Conservation (phyloP, 2,888 invertebrate genomes). For the Molanna angustata region DNA sequence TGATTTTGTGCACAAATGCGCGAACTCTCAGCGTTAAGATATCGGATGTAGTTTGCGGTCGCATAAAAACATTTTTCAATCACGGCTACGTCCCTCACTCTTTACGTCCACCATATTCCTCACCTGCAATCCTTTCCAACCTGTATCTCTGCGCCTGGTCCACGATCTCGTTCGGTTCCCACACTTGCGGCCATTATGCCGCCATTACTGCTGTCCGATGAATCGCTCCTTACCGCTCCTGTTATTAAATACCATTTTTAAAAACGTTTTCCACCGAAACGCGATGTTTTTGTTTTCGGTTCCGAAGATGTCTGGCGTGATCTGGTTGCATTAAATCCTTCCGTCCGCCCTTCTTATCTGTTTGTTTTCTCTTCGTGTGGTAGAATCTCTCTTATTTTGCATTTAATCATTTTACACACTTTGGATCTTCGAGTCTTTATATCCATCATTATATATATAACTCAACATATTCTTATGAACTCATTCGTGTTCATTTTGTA, state of each 20-base stretch:
- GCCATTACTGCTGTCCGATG: slow-evolving; percentile 27
- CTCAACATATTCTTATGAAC: no score
- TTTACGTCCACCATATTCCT: slow-evolving; percentile 1
- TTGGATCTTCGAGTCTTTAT: no score
- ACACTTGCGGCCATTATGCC: slow-evolving; percentile 30
- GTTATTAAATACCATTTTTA: slow-evolving; percentile 32
- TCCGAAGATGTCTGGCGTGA: slow-evolving; percentile 30
- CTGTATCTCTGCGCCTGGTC: slow-evolving; percentile 6
- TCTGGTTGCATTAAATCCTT: slow-evolving; percentile 30
- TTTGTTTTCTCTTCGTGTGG: slow-evolving; percentile 32
- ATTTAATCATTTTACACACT: slow-evolving; percentile 20
- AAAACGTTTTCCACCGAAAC: slow-evolving; percentile 25
- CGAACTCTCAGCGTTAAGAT: neutral
- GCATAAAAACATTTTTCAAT: slow-evolving; percentile 4
- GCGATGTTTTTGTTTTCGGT: slow-evolving; percentile 24
- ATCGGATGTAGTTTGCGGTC: neutral
- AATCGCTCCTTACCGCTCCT: slow-evolving; percentile 27
- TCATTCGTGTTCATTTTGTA: no score
- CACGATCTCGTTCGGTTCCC: slow-evolving; percentile 26
- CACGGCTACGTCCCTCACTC: slow-evolving; percentile 3
- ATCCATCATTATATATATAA: no score
- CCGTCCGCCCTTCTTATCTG: slow-evolving; percentile 21
- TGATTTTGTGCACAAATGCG: neutral
- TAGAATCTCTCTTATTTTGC: slow-evolving; percentile 27
- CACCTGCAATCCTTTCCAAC: slow-evolving; percentile 24